These are phyloP conservation scores for Natator depressus DNA, from an alignment of 2,113 vertebrate species.

Conservation along the genomic window DNA sequence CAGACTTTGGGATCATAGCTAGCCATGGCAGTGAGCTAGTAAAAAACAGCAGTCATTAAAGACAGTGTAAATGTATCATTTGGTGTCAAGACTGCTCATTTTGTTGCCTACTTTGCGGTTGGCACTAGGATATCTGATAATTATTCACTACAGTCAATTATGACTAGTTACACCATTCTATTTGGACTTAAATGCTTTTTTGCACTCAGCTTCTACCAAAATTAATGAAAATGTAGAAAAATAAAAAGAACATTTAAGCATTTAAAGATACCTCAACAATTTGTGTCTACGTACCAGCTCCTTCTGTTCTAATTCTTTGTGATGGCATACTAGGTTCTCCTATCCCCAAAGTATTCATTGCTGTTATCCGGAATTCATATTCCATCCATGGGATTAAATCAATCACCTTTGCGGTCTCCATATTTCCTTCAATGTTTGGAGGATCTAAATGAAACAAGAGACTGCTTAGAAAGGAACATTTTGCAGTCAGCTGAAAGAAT, in stretches of 20 bases:
- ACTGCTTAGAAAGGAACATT: neutral
- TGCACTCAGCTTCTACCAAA: neutral
- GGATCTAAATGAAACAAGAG: slow-evolving; percentile 81
- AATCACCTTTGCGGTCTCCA: slow-evolving; percentile 88
- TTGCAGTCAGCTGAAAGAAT: neutral
- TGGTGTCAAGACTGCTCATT: neutral
- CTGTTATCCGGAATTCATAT: slow-evolving; percentile 95
- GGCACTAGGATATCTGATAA: neutral
- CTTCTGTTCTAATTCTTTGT: slow-evolving; percentile 85
- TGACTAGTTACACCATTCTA: neutral
- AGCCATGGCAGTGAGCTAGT: neutral
- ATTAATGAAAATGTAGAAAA: slow-evolving; percentile 8
- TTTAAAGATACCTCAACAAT: neutral
- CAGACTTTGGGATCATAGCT: neutral
- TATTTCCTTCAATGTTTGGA: slow-evolving; percentile 91
- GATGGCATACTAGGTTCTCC: slow-evolving; percentile 93
- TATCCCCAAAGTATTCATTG: slow-evolving; percentile 91
- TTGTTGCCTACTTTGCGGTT: neutral
- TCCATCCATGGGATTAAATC: slow-evolving; percentile 95
- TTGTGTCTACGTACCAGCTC: slow-evolving; percentile 84
- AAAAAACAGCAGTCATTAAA: neutral
- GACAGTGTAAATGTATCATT: neutral
- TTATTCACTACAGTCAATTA: neutral
- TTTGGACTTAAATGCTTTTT: neutral
- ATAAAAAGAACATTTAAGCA: neutral